Evolutionary conservation across 2,797 vertebrate species (phyloP).

Genomic region (Microhierax caerulescens): DNA sequence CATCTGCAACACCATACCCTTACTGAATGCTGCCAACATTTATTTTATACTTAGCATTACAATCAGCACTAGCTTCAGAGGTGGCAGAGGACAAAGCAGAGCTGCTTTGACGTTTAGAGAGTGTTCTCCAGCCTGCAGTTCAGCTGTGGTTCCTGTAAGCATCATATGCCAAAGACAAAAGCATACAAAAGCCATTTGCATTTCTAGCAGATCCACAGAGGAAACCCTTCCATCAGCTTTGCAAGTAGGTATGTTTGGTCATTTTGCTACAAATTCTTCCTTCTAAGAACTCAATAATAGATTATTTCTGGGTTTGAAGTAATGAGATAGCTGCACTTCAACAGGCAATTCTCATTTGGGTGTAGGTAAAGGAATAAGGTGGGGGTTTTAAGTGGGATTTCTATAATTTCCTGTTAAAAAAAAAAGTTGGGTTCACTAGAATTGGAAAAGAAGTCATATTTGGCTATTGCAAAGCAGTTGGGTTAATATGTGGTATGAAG

Average conservation of each 20-base stretch:
- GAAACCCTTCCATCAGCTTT: not conserved
- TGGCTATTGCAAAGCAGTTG: not conserved
- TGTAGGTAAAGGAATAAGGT: not conserved
- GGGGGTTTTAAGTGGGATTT: not conserved
- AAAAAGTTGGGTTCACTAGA: not conserved
- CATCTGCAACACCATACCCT: not conserved
- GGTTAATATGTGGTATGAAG: not conserved
- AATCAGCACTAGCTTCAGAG: not conserved
- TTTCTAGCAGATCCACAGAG: not conserved
- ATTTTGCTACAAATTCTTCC: not conserved
- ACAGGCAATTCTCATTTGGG: not conserved
- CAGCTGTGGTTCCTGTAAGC: not conserved
- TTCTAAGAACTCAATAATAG: not conserved
- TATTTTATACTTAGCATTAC: not conserved
- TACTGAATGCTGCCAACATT: not conserved
- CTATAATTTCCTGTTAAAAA: not conserved
- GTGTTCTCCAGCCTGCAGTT: not conserved
- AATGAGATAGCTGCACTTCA: not conserved
- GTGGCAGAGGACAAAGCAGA: not conserved
- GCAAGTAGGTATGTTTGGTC: not conserved
- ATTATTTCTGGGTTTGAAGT: not conserved
- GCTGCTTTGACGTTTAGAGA: not conserved
- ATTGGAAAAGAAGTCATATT: accelerated
- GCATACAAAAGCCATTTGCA: not conserved
- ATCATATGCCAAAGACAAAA: not conserved